Conservation (phyloP, 2,797 vertebrate species). For the Pachyuromys duprasi region DNA sequence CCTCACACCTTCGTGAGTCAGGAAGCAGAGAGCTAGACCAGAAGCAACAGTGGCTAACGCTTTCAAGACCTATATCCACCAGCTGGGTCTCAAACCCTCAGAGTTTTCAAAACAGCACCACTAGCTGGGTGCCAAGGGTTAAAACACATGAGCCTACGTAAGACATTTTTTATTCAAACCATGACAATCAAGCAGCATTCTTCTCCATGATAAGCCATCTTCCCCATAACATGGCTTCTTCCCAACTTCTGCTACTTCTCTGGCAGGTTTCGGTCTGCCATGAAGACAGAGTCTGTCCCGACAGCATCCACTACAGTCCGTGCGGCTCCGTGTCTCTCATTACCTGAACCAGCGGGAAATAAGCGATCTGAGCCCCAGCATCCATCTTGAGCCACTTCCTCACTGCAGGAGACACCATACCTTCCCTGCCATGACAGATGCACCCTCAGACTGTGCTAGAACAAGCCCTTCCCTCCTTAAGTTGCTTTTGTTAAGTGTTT, state of each 20-base stretch:
- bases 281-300: background rate
- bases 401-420: too few species aligned
- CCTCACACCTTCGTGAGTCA: background rate
- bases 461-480: background rate
- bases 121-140: background rate
- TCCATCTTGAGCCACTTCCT: background rate
- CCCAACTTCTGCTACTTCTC: background rate
- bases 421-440: too few species aligned
- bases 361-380: background rate
- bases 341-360: background rate
- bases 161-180: background rate
- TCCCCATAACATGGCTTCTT: background rate
- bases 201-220: background rate
- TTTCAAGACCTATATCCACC: background rate
- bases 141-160: background rate
- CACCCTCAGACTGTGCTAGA: too few species aligned
- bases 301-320: background rate
- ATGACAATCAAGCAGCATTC: background rate
- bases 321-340: background rate
- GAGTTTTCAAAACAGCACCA: background rate
- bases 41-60: background rate
- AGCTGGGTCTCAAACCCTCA: background rate
- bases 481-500: background rate
- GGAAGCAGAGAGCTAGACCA: background rate
- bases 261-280: background rate